Percentiles rank a stretch among this genome's conserved stretches.
phyloP scores from a whole-genome alignment of 2,113 vertebrate species.

The Collichthys lucidus region DNA sequence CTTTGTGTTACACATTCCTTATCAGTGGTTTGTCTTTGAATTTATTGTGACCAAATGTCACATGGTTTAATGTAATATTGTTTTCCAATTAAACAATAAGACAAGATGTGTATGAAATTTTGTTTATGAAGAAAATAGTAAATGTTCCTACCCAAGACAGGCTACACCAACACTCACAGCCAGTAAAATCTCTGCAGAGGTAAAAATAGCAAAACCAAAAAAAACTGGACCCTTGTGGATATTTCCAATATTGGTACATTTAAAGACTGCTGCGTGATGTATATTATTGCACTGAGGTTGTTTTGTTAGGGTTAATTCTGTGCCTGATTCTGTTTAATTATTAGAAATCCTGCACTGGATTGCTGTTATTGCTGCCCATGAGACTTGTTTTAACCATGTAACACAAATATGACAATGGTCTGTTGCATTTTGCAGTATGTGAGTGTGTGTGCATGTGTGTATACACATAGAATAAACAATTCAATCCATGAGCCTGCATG shows the following conservation, averaged over 20 bases:
- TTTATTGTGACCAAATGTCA: constrained; percentile 28
- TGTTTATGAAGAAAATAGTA: constrained; percentile 9
- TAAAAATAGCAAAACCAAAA: not conserved
- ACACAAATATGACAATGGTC: not conserved
- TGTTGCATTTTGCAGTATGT: not conserved
- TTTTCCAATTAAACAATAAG: constrained; percentile 64
- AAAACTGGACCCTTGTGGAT: not conserved
- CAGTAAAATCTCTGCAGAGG: not conserved
- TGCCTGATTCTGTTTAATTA: not conserved
- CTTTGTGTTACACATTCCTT: constrained; percentile 35
- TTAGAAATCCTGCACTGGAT: not conserved
- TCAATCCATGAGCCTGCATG: not conserved
- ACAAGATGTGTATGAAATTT: constrained; percentile 11
- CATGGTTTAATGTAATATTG: constrained; percentile 42
- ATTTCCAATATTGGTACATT: not conserved
- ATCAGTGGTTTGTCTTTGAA: constrained; percentile 31
- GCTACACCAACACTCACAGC: not conserved
- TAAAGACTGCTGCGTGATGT: not conserved
- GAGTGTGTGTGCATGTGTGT: constrained; percentile 3
- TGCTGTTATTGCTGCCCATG: not conserved
- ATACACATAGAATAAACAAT: constrained; percentile 21
- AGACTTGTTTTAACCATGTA: not conserved
- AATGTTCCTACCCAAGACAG: not conserved
- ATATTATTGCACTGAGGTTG: not conserved
- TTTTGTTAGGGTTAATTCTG: no score